A percentile compares a stretch with the other conserved stretches of the same genome.
phyloP scores from a whole-genome alignment of 2,113 vertebrate species.

The Perognathus longimembris region DNA sequence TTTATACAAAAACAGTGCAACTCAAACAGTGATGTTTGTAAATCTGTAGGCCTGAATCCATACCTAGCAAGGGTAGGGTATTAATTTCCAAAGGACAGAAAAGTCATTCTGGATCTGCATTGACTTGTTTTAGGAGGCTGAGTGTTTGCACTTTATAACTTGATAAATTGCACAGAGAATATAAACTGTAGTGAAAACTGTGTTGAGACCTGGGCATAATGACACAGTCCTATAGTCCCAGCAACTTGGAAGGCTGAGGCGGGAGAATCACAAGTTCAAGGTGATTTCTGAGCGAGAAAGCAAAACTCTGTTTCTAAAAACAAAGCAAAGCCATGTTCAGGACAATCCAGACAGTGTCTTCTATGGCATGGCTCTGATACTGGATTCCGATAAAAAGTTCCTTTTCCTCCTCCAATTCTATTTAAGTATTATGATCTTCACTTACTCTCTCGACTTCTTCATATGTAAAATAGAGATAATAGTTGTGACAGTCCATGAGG shows the following conservation, averaged over 20 bases:
- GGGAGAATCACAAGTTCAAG: neutral
- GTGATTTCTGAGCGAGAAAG: neutral
- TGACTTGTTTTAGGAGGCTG: neutral
- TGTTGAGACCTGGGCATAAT: neutral
- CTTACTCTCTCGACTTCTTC: neutral
- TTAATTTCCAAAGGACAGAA: neutral
- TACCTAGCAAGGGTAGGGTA: neutral
- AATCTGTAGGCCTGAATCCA: neutral
- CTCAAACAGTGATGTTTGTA: neutral
- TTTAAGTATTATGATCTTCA: neutral
- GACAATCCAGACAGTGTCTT: neutral
- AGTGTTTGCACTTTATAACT: neutral
- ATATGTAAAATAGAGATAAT: neutral
- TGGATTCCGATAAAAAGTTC: neutral
- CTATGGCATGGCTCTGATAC: neutral
- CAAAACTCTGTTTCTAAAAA: neutral
- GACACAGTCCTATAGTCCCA: neutral
- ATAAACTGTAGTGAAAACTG: slow-evolving; percentile 9
- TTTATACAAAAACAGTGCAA: neutral
- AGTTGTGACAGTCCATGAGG: neutral
- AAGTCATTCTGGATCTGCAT: neutral
- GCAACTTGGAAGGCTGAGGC: neutral
- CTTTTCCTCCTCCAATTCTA: neutral
- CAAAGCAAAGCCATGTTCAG: neutral
- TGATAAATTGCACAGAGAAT: neutral